Evolutionary conservation across 1,140 invertebrate species (phyloP), one percentile per base, ranked within the genome.

Genomic region (Hormaphis cornu): DNA sequence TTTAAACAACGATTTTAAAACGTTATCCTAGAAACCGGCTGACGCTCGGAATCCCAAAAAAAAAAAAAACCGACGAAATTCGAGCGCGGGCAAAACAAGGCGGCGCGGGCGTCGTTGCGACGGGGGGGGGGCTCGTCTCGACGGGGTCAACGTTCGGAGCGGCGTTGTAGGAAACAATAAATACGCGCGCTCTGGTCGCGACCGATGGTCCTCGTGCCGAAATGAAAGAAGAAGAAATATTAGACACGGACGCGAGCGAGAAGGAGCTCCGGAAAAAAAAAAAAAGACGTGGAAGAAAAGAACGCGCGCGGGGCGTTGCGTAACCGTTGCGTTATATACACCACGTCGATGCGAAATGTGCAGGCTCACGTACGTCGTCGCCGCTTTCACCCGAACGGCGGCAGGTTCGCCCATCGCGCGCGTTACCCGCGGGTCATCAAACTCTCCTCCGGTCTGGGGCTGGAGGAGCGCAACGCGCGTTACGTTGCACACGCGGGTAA

Each of bases 361-460:
- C 61, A 33, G 30, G 44, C 44, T 28, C n/a, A n/a, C n/a, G n/a
- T n/a, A n/a, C n/a, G n/a, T n/a, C n/a, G n/a, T n/a, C 26, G 6
- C 28, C 61, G 44, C 61, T 66, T 66, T 66, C 61, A 66, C 61
- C 61, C 61, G 61, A 50, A 16, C 61, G 12, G 59, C 14, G 24
- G 16, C 42, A n/a, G 40, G n/a, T n/a, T n/a, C n/a, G n/a, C n/a
- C 18, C 33, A n/a, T 26, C 46, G 2, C 50, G 16, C n/a, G n/a
- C n/a, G n/a, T n/a, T n/a, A n/a, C n/a, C n/a, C n/a, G n/a, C 42
- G 61, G 61, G 61, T 66, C 61, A 66, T 66, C 61, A 66, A 66
- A 66, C 61, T 66, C 61, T 66, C 10, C 61, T 35, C 44, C 61
- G 61, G 26, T 37, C 54, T 12, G 61, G n/a, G 14, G 12, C 42